Evolutionary conservation across 1,140 invertebrate genomes (phyloP).

Genomic region (Orius insidiosus): DNA sequence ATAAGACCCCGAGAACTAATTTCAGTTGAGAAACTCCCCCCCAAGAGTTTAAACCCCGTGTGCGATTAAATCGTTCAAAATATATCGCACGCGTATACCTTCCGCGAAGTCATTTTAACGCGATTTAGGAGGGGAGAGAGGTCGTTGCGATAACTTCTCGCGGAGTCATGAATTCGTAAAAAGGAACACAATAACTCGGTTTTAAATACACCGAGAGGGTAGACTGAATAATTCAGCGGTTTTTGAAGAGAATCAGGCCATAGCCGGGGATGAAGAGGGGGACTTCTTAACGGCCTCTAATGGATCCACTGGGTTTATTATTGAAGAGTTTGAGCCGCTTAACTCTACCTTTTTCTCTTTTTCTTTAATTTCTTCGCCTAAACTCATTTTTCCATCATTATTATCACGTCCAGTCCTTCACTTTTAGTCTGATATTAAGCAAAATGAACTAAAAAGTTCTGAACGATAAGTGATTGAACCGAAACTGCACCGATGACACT

Average conservation of each 20-base stretch:
- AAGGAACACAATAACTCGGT: conserved; percentile 6
- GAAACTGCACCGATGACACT: too few relatives aligned
- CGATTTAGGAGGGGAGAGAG: too few relatives aligned
- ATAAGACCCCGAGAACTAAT: too few relatives aligned
- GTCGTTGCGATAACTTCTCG: too few relatives aligned
- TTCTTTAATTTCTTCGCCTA: not conserved
- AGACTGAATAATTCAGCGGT: conserved; percentile 6
- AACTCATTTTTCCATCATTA: not conserved
- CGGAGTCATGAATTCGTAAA: conserved; percentile 3
- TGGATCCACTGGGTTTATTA: conserved; percentile 10
- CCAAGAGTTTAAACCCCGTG: too few relatives aligned
- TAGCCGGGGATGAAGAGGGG: not conserved
- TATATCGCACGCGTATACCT: too few relatives aligned
- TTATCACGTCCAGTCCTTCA: conserved; percentile 2
- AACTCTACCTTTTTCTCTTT: conserved; percentile 1
- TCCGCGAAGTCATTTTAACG: too few relatives aligned
- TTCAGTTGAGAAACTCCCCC: too few relatives aligned
- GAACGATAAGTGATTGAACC: too few relatives aligned
- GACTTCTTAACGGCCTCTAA: conserved; percentile 10
- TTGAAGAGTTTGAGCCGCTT: not conserved
- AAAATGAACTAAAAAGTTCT: too few relatives aligned
- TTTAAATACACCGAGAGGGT: conserved; percentile 1
- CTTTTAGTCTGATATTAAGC: too few relatives aligned
- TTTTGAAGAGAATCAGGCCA: conserved; percentile 3
- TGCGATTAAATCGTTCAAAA: too few relatives aligned